phyloP scores from a whole-genome alignment of 2,797 vertebrate species.

The Mormyrus hasselquistii region DNA sequence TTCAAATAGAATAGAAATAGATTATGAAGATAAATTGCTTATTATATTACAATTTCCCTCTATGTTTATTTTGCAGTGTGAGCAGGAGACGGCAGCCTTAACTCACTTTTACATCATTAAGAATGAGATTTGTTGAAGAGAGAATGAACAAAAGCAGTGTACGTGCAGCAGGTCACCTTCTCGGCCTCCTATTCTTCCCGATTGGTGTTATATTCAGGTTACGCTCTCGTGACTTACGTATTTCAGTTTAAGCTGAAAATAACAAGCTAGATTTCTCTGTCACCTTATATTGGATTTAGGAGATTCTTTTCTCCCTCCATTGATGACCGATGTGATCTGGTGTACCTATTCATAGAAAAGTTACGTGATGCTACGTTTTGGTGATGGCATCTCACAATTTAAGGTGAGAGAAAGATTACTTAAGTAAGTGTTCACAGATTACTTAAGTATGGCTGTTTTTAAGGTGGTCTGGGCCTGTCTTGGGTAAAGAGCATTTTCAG shows the following conservation, averaged over 20 bases:
- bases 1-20: neutral
- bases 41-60: neutral
- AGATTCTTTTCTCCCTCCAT: neutral
- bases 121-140: neutral
- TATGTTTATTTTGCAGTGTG: neutral
- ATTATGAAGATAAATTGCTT: neutral
- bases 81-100: neutral
- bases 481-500: neutral
- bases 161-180: neutral
- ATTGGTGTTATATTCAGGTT: neutral
- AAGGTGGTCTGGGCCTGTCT: neutral
- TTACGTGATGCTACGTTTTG: neutral
- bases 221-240: neutral
- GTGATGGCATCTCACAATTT: neutral
- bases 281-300: neutral
- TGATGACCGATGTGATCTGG: neutral
- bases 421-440: neutral
- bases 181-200: neutral
- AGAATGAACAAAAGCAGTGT: neutral
- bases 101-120: neutral
- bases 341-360: neutral
- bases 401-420: neutral
- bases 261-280: neutral
- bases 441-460: neutral
- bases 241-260: neutral